phyloP scores from a whole-genome alignment of 1,140 invertebrate genomes.

The Bombus huntii region DNA sequence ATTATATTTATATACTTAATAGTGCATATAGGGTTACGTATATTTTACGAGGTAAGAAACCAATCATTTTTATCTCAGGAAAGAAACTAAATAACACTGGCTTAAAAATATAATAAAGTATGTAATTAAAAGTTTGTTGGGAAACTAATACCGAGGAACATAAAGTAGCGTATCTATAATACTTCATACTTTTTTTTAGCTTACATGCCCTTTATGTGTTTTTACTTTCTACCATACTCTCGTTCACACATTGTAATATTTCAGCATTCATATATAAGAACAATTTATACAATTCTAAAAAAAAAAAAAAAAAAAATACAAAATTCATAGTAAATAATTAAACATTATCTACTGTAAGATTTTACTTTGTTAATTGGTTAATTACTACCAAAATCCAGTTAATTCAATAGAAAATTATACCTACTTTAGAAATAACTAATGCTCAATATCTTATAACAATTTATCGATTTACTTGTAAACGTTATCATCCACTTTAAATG shows the following conservation, averaged over 20 bases:
- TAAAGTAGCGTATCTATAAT: not conserved
- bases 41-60: not conserved
- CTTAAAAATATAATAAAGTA: not conserved
- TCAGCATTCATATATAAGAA: no score
- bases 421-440: not conserved
- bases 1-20: not conserved
- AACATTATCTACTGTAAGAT: not conserved
- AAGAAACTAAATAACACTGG: not conserved
- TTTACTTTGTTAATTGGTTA: not conserved
- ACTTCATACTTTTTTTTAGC: not conserved
- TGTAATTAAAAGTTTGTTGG: not conserved
- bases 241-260: not conserved
- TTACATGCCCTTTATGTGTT: not conserved
- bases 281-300: not conserved
- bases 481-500: constrained; percentile 87
- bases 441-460: not conserved
- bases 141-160: not conserved
- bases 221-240: not conserved
- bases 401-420: not conserved
- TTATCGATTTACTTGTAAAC: constrained; percentile 85
- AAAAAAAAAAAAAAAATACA: not conserved
- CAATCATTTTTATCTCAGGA: not conserved
- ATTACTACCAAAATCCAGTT: not conserved
- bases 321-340: not conserved
- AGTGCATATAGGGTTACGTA: not conserved